Conservation (phyloP, 1,140 invertebrate genomes). For the Linepithema humile region DNA sequence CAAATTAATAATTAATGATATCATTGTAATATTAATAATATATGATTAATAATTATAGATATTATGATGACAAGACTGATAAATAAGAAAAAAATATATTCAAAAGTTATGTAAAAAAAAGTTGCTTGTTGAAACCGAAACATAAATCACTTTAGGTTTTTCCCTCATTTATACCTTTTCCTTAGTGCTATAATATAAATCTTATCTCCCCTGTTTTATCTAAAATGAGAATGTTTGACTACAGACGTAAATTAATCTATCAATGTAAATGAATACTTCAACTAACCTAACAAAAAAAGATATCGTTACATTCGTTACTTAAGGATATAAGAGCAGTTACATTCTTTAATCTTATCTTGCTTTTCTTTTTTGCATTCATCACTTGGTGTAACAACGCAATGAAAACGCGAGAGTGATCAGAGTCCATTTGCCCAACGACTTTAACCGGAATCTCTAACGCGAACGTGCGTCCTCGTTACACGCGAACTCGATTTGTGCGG, state of each 20-base stretch:
- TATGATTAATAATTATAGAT: no score
- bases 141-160: background rate
- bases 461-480: conserved; percentile 27
- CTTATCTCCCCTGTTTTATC: conserved; percentile 36
- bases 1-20: no score
- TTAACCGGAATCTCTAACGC: background rate
- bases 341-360: background rate
- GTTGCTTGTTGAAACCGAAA: background rate
- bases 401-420: background rate
- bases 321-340: background rate
- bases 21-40: no score
- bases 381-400: background rate
- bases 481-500: conserved; percentile 38
- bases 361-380: no score
- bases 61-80: no score
- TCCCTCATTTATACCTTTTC: background rate
- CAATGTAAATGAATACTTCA: background rate
- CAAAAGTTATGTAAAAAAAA: no score
- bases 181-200: background rate
- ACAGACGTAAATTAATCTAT: background rate
- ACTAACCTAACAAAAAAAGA: background rate
- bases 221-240: conserved; percentile 34
- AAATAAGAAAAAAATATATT: no score
- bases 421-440: background rate
- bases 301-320: background rate